Percentiles rank a stretch among this genome's conserved stretches.
phyloP scores from a whole-genome alignment of 2,113 vertebrate species.

The Uria lomvia region DNA sequence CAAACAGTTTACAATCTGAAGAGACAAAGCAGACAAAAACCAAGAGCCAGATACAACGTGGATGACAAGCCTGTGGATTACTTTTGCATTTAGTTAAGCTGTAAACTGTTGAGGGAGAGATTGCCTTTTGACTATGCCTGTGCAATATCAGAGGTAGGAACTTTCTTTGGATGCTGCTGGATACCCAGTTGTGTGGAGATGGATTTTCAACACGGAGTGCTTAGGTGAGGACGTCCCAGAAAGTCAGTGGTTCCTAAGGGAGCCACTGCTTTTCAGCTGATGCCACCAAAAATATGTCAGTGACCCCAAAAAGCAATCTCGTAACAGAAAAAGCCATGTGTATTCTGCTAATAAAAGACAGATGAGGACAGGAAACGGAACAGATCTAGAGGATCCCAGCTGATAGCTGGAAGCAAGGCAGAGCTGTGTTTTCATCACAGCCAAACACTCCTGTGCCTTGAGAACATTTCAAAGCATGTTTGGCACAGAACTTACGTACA shows the following conservation, averaged over 20 bases:
- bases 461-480: background rate
- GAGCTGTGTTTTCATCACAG: background rate
- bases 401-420: background rate
- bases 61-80: conserved; percentile 40
- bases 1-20: conserved; percentile 44
- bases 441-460: background rate
- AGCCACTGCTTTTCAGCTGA: background rate
- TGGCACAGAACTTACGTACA: background rate
- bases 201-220: background rate
- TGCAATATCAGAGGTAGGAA: conserved; percentile 23
- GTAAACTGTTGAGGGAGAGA: conserved; percentile 31
- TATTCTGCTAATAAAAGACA: background rate
- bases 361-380: background rate
- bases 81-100: conserved; percentile 25
- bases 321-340: background rate
- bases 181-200: background rate
- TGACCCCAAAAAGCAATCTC: background rate
- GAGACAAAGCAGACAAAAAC: conserved; percentile 54
- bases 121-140: conserved; percentile 5
- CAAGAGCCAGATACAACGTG: conserved; percentile 31
- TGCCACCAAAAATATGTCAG: background rate
- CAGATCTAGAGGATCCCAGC: background rate
- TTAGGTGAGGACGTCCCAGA: background rate
- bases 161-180: background rate
- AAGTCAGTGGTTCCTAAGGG: background rate